Conservation (phyloP, 2,797 vertebrate genomes). For the Rhinoraja longicauda region DNA sequence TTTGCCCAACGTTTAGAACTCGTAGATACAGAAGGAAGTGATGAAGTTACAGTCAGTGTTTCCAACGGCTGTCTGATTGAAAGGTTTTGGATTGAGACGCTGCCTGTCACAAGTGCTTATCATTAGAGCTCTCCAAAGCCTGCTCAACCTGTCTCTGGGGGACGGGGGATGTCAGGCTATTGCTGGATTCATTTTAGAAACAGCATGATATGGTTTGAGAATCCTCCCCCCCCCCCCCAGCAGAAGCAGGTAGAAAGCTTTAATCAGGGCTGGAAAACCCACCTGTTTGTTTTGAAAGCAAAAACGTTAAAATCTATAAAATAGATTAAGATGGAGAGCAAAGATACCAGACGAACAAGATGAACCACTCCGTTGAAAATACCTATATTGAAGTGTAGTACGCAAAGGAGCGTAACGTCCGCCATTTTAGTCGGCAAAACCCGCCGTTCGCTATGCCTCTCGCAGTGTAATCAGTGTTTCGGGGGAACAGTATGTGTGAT, state of each 20-base stretch:
- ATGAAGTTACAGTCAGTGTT: not conserved
- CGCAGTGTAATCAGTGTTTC: too few species aligned
- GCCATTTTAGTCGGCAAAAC: too few species aligned
- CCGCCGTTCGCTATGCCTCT: too few species aligned
- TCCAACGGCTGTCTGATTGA: not conserved
- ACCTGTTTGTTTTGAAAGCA: not conserved
- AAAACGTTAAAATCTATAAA: not conserved
- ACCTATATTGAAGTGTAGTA: too few species aligned
- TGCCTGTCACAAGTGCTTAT: conserved; percentile 16
- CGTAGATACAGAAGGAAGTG: not conserved
- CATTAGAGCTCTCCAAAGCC: conserved; percentile 16
- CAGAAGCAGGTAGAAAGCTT: not conserved
- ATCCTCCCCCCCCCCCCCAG: not conserved
- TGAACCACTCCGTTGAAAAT: too few species aligned
- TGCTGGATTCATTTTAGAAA: not conserved
- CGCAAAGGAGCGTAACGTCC: too few species aligned
- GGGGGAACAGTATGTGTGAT: too few species aligned
- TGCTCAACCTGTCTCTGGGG: conserved; percentile 19
- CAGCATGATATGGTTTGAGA: not conserved
- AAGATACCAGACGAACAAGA: too few species aligned
- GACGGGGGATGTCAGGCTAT: not conserved
- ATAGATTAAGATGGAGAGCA: too few species aligned
- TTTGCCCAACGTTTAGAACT: not conserved
- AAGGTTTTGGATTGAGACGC: not conserved
- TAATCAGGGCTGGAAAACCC: not conserved